Conservation (phyloP, 2,797 vertebrate genomes). For the Mormyrops attenuatus region DNA sequence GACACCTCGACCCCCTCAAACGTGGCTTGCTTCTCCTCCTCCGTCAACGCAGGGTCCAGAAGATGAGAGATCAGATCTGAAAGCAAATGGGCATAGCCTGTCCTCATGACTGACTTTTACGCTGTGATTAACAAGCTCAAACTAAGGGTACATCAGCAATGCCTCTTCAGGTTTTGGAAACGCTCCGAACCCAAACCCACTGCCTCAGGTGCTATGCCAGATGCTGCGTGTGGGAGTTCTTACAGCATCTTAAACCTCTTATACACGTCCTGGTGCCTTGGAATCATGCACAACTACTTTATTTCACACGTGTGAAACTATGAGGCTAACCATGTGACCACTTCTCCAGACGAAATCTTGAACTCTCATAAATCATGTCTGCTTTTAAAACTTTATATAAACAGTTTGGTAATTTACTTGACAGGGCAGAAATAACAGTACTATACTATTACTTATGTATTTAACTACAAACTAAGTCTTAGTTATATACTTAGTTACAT, state of each 20-base stretch:
- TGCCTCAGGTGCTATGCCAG: neutral
- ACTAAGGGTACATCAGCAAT: neutral
- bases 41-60: constrained; percentile 50
- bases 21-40: constrained; percentile 50
- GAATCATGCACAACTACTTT: neutral
- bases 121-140: neutral
- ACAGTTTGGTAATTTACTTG: neutral
- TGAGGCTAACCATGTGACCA: neutral
- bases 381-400: neutral
- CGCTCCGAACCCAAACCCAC: neutral
- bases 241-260: neutral
- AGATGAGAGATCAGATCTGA: constrained; percentile 71
- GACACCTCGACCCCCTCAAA: constrained; percentile 69
- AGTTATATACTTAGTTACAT: no score
- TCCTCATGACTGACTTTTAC: neutral
- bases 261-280: neutral
- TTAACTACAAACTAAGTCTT: no score
- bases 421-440: no score
- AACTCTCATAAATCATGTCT: neutral
- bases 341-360: neutral
- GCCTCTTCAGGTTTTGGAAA: neutral
- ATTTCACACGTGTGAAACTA: neutral
- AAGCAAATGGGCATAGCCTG: constrained; percentile 22
- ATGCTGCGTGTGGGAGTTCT: neutral
- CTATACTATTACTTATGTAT: no score